Evolutionary conservation across 2,888 invertebrate species (phyloP), one percentile per base, ranked within the genome.

Genomic region (Syrphus vitripennis): DNA sequence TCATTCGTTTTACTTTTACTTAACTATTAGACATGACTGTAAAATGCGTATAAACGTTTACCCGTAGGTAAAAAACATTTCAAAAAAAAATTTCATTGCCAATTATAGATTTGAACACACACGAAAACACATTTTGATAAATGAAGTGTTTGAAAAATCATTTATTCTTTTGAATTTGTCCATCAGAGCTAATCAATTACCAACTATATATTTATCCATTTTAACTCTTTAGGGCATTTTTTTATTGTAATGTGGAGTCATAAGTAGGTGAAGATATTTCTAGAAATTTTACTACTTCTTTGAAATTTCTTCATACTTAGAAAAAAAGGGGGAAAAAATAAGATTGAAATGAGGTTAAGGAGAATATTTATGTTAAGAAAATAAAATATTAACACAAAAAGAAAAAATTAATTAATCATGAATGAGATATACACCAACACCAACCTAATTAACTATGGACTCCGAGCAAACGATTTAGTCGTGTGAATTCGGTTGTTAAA

Each of bases 101-200:
- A 50, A 70, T 55, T 55, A n/a, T n/a, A 26, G 16, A 26, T 55
- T 42, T 75, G 42, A 65, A 42, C 74, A 53, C 26, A n/a, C 9
- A 31, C 5, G 5, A 31, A n/a, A 50, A 40, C 14, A n/a, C 14
- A 21, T 37, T 59, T 65, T 75, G 53, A 63, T 63, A 12, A 50
- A 74, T 74, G 61, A 34, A 26, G 31, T 37, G 37, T 9, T 53
- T 29, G 40, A 53, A 37, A 53, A 40, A 50, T 19, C 21, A 53
- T 55, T 75, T 40, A 40, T 70, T 37, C 16, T 16, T 40, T 50
- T 40, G 53, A 65, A 29, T 45, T 42, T 40, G n/a, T n/a, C n/a
- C 21, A 42, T 75, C 5, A 24, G 10, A 75, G 37, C 59, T 59
- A 59, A 75, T 75, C 65, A 75, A 75, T 75, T 75, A 53, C n/a